Evolutionary conservation across 1,140 invertebrate species (phyloP).

Genomic region (Ceratoteleas bidentatus): DNA sequence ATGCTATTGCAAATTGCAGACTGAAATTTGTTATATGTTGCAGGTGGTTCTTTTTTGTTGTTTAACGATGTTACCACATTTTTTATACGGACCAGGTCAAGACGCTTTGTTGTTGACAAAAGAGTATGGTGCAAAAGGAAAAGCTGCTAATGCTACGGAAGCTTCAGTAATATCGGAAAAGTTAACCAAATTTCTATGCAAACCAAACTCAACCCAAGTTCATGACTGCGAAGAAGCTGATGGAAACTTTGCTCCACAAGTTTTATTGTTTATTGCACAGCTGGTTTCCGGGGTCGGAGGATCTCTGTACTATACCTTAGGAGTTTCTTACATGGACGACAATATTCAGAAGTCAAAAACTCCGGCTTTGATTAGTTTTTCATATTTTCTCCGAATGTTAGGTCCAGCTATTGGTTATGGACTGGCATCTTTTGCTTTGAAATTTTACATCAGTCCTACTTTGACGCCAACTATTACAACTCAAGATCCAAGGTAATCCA

Average conservation of each 20-base stretch:
- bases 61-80: conserved; percentile 86
- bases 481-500: conserved; percentile 84
- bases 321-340: conserved; percentile 87
- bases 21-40: conserved; percentile 9
- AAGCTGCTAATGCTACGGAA: conserved; percentile 45
- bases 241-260: conserved; percentile 83
- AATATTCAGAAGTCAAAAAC: conserved; percentile 87
- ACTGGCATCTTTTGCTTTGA: conserved; percentile 86
- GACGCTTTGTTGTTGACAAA: conserved; percentile 85
- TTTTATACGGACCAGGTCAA: conserved; percentile 87
- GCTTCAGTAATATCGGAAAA: conserved; percentile 65
- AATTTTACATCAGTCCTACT: conserved; percentile 86
- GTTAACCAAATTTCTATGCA: conserved; percentile 76
- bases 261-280: conserved; percentile 85
- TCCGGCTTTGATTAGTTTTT: conserved; percentile 85
- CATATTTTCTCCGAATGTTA: conserved; percentile 86
- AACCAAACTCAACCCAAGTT: conserved; percentile 70
- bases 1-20: neutral
- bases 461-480: conserved; percentile 86
- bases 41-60: conserved; percentile 86
- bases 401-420: conserved; percentile 88
- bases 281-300: conserved; percentile 86
- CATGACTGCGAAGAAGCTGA: conserved; percentile 82
- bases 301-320: conserved; percentile 85
- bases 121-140: conserved; percentile 83